Evolutionary conservation across 2,113 vertebrate genomes (phyloP), one percentile per base, ranked within the genome.

Genomic region (Dromas ardeola): DNA sequence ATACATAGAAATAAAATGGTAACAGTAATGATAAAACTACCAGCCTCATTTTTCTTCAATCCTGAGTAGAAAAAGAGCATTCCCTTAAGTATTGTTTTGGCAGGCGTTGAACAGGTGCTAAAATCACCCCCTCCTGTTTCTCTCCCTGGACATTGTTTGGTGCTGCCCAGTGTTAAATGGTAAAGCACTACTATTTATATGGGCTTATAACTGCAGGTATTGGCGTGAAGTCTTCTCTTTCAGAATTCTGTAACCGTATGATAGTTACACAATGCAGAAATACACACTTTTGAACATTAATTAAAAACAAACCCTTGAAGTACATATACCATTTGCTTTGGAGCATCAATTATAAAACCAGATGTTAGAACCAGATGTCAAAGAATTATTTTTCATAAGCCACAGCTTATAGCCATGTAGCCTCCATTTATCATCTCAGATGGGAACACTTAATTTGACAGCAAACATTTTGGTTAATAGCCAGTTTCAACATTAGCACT

Each of bases 311-410:
- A 87, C 34, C 42, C 82, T 93, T 81, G 55, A 95, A 97, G 80
- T 80, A 72, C 61, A 50, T 96, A 86, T 93, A 76, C 91, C 88
- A 88, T 96, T 98, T 95, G 66, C 95, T 97, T 95, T 83, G 81
- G 90, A 67, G 65, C 83, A 97, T 95, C 84, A 88, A 96, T 97
- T 98, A 96, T 86, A 96, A 97, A 97, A 94, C 95, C 98, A 98
- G 98, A 98, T 98, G 97, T 97, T 95, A 59, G 47, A 95, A 90
- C 95, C 98, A 98, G 97, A 98, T 98, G 98, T 98, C 97, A 98
- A 88, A 91, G 96, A 97, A 92, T 88, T 95, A 96, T 97, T 98
- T 98, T 97, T 98, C 96, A 97, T 96, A 96, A 58, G 72, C 86
- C 58, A 66, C 70, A 89, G 90, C 92, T 97, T 94, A 87, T 52